Conservation (phyloP, 2,888 invertebrate species). For the Drosophila rellima region DNA sequence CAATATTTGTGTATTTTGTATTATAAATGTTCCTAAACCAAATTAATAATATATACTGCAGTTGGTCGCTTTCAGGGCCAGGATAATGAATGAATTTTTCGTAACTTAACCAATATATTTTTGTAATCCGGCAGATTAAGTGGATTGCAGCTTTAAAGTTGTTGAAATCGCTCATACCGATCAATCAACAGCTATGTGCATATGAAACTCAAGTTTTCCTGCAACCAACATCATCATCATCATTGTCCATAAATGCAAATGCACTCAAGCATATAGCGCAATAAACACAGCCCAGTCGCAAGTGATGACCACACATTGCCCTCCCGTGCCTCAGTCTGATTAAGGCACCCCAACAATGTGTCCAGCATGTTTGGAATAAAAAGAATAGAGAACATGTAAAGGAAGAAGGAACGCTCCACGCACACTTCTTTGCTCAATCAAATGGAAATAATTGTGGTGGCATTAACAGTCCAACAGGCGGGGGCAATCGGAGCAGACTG, state of each 20-base stretch:
- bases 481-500: constrained; percentile 19
- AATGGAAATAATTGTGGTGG: constrained; percentile 82
- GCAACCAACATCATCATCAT: constrained; percentile 35
- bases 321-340: constrained; percentile 16
- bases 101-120: not conserved
- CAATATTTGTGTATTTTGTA: too few relatives aligned
- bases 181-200: constrained; percentile 7
- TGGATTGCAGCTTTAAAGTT: constrained; percentile 29
- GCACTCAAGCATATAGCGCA: constrained; percentile 77
- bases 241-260: constrained; percentile 60
- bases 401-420: constrained; percentile 62
- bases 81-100: too few relatives aligned
- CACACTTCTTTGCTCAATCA: constrained; percentile 84
- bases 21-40: too few relatives aligned
- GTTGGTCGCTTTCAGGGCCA: too few relatives aligned
- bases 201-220: constrained; percentile 49
- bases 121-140: not conserved
- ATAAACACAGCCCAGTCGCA: constrained; percentile 64
- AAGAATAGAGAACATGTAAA: constrained; percentile 3
- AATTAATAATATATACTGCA: too few relatives aligned
- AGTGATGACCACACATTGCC: constrained; percentile 70
- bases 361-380: constrained; percentile 43
- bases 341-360: constrained; percentile 57
- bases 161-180: constrained; percentile 19
- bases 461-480: constrained; percentile 29